A percentile compares a stretch with the other conserved stretches of the same genome.
Conservation (phyloP, 2,113 vertebrate species). For the Nettapus auritus region DNA sequence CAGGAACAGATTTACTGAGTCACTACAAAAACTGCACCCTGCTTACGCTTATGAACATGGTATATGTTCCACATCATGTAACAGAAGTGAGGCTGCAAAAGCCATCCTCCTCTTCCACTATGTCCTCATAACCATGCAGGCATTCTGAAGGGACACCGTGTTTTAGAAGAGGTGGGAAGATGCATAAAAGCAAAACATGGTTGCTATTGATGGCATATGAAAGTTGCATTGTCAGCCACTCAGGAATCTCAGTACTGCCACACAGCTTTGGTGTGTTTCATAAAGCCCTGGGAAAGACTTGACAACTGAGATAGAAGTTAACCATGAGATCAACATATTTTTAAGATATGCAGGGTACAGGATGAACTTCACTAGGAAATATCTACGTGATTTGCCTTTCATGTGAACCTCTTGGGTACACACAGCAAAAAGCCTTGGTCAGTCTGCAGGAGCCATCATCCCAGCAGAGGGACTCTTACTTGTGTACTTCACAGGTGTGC, state of each 20-base stretch:
- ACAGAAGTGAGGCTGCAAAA: background rate
- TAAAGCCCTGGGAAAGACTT: background rate
- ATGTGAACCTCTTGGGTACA: background rate
- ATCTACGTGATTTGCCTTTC: background rate
- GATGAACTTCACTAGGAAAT: background rate
- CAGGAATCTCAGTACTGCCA: background rate
- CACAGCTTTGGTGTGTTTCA: background rate
- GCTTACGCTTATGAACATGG: background rate
- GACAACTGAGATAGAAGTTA: background rate
- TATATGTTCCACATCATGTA: background rate
- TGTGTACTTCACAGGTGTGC: background rate
- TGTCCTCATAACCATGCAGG: accelerated
- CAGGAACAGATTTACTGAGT: background rate
- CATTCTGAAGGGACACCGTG: background rate
- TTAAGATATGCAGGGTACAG: background rate
- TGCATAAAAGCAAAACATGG: background rate
- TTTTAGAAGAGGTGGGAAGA: background rate
- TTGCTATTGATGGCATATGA: background rate
- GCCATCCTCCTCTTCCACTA: background rate
- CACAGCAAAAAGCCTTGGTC: accelerated
- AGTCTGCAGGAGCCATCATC: background rate
- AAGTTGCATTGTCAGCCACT: background rate
- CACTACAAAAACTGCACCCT: background rate
- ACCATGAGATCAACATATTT: background rate
- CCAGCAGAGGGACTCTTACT: background rate